These are phyloP conservation scores for Marcusenius ussheri DNA, from an alignment of 2,113 vertebrate genomes.

Conservation along the genomic window DNA sequence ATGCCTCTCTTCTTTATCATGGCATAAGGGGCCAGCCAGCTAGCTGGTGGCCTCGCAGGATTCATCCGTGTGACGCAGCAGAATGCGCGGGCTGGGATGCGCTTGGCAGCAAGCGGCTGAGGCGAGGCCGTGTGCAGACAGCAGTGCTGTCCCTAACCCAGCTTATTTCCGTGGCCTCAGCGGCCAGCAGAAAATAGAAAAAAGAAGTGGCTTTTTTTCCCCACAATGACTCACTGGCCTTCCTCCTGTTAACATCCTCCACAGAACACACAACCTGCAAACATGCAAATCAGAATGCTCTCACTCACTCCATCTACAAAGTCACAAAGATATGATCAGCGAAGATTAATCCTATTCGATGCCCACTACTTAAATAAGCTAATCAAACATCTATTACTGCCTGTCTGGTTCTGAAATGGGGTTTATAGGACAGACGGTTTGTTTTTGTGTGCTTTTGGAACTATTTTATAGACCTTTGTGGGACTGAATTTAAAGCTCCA, in stretches of 20 bases:
- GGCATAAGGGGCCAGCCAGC: neutral
- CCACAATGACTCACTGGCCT: slow-evolving; percentile 5
- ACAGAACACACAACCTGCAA: neutral
- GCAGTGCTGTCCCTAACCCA: neutral
- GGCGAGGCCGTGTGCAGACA: neutral
- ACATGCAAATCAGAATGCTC: neutral
- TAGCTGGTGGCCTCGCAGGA: neutral
- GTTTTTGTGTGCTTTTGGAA: neutral
- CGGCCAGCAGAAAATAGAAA: neutral
- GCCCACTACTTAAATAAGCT: neutral
- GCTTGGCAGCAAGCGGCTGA: neutral
- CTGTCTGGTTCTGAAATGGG: neutral
- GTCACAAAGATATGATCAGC: neutral
- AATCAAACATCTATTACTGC: neutral
- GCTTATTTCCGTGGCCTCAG: neutral
- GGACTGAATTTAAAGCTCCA: neutral
- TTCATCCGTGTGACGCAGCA: neutral
- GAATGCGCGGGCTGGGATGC: neutral
- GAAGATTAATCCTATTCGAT: neutral
- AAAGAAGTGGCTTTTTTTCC: neutral
- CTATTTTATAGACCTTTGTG: neutral
- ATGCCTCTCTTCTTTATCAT: neutral
- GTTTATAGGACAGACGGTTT: neutral
- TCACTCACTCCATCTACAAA: neutral
- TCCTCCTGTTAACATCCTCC: neutral